Conservation (phyloP, 1,140 invertebrate species). For the Pseudomyrmex cubaensis region DNA sequence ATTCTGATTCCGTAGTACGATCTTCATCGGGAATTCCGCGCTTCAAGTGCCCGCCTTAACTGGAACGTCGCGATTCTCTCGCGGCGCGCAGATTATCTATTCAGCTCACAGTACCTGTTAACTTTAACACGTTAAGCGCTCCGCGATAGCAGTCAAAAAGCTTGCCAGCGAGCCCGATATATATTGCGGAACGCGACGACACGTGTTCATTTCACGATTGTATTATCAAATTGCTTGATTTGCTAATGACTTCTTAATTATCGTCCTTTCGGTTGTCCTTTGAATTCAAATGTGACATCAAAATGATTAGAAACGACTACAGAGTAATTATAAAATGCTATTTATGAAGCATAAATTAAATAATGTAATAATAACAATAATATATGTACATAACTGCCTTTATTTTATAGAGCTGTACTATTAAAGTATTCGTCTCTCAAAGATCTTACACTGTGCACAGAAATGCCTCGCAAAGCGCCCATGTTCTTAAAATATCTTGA, state of each 20-base stretch:
- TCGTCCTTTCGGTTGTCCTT: too few relatives aligned
- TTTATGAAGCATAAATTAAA: neutral
- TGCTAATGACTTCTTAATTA: constrained; percentile 12
- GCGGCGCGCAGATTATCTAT: constrained; percentile 38
- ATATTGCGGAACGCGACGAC: constrained; percentile 1
- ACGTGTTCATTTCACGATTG: neutral
- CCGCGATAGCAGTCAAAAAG: constrained; percentile 16
- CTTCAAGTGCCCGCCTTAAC: constrained; percentile 36
- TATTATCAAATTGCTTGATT: neutral
- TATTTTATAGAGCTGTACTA: neutral
- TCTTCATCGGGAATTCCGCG: constrained; percentile 37
- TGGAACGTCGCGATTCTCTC: constrained; percentile 25
- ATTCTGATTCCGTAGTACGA: constrained; percentile 26
- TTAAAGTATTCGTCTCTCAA: too few relatives aligned
- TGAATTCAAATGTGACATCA: neutral
- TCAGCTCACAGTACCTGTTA: constrained; percentile 45
- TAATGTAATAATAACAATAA: too few relatives aligned
- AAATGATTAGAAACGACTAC: too few relatives aligned
- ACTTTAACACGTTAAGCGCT: constrained; percentile 33
- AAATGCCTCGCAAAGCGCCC: too few relatives aligned
- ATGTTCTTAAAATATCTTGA: neutral
- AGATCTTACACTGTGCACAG: too few relatives aligned
- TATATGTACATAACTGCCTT: neutral
- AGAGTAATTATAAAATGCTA: too few relatives aligned
- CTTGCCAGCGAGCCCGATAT: neutral